Base-by-base conservation (phyloP, 2,888 invertebrate genomes). In the Rhaphigaster nebulosa region DNA sequence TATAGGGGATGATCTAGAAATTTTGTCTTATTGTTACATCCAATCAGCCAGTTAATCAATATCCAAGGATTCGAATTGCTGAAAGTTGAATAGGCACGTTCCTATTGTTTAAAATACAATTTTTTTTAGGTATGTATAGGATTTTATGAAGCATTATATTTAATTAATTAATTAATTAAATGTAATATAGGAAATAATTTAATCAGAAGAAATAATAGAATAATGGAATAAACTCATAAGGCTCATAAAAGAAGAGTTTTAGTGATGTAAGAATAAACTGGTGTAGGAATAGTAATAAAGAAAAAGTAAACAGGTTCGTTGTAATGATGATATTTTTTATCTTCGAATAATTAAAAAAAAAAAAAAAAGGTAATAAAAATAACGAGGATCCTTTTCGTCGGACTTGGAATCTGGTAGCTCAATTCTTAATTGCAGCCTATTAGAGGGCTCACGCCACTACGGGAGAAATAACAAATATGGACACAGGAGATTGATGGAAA, bases 341-440 rank as follows among this genome's bases (percentile, higher is more conserved):
- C 34, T 15, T 54, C 18, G 54, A n/a, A n/a, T n/a, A n/a, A n/a
- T 45, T 1, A 56, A 60, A 29, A n/a, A 60, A 2, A 10, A n/a
- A n/a, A 76, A 76, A 76, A 76, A 76, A 38, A 76, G 23, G 70
- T 76, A 76, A 76, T 76, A 76, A 76, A 76, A 76, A 76, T 76
- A 76, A 76, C 70, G 38, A 76, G 70, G 6, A 76, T 76, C 70
- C 38, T 38, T 76, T 76, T 76, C 29, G 70, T 23, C 2, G 26
- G 12, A 10, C 8, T 5, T n/a, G 70, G 70, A 3, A 70, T 38
- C 34, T 76, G 70, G 70, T 76, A 76, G 70, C 70, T 23, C 70
- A 76, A 38, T 76, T 23, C 20, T 38, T 76, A 76, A 76, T 76
- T 76, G 70, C 70, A 38, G 38, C 34, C 70, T 76, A 76, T 76